These are phyloP conservation scores for Drosophila mayri DNA, from an alignment of 1,140 invertebrate species.

Conservation along the genomic window DNA sequence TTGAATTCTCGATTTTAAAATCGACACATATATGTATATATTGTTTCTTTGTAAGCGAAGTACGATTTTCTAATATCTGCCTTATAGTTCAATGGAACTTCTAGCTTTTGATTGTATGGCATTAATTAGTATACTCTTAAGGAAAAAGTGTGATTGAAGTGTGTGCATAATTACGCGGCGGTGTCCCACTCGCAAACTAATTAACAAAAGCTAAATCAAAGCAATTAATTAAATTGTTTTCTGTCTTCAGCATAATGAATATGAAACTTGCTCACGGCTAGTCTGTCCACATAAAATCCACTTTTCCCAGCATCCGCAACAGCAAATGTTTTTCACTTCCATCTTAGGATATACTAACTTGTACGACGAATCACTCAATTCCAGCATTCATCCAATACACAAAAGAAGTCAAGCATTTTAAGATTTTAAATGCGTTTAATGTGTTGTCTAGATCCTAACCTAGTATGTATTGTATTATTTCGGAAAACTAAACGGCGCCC, in stretches of 20 bases:
- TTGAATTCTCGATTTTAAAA: neutral
- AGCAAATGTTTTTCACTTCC: too few species aligned
- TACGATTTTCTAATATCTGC: neutral
- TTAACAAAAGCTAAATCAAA: neutral
- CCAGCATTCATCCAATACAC: too few species aligned
- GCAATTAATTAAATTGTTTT: neutral
- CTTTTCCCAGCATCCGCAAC: too few species aligned
- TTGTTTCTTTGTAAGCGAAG: neutral
- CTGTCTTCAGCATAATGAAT: too few species aligned
- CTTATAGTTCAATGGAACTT: constrained; percentile 1
- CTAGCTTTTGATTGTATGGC: neutral
- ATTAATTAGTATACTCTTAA: neutral
- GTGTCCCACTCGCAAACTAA: neutral
- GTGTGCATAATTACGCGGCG: neutral
- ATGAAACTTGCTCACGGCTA: neutral
- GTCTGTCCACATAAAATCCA: neutral
- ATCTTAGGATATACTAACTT: too few species aligned
- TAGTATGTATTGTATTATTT: constrained; percentile 31
- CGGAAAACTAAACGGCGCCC: constrained; percentile 54
- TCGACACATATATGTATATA: neutral
- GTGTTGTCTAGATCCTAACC: constrained; percentile 4
- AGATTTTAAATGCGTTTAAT: neutral
- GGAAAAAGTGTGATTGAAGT: constrained; percentile 1
- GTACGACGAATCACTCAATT: too few species aligned
- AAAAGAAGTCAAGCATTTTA: neutral